Base-by-base conservation (phyloP, 64 coral and sea anemone genomes). In the Astreopora myriophthalma region DNA sequence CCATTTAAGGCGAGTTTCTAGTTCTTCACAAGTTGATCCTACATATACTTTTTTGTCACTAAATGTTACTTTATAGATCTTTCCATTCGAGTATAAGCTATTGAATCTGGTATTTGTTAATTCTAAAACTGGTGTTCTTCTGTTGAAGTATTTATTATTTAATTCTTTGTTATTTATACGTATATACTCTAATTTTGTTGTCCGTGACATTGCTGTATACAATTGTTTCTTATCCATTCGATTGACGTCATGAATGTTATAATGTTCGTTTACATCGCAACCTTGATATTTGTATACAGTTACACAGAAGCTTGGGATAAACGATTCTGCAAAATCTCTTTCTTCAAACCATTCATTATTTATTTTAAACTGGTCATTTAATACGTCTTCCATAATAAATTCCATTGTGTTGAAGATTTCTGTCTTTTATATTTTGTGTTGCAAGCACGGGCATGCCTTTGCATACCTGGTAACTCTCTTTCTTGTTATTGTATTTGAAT, bases 261-360 rank as follows among this genome's bases (percentile, higher is more conserved):
- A 87, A 1, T 3, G 33, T 24, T 93, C 91, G 19, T 93, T 61
- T 0, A 79, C 76, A 16, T 86, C 82, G 1, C 29, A 29, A 30
- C 91, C 91, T 67, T 93, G 83, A 22, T 87, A 88, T 26, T 93
- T 93, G 16, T 93, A 87, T 0, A 87, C 91, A 0, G 84, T 93
- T 0, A 87, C 64, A 30, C 84, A 93, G 35, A 88, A 87, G 0
- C 5, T 23, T 30, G 80, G 90, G 0, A 92, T 92, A 34, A 92
- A 92, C 0, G 24, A 35, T 20, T 90, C 52, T 0, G 51, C 19
- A 46, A 90, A 80, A 19, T 38, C 75, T 20, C 44, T 80, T 63
- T 13, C 5, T 1, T 90, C 75, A 31, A 24, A 90, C 62, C 61
- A 69, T 44, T 66, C 58, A 22, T 76, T 63, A 51, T 89, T 60